Percentiles rank a stretch among this genome's conserved stretches.
Conservation (phyloP, 2,113 vertebrate species). For the Pao palembangensis region DNA sequence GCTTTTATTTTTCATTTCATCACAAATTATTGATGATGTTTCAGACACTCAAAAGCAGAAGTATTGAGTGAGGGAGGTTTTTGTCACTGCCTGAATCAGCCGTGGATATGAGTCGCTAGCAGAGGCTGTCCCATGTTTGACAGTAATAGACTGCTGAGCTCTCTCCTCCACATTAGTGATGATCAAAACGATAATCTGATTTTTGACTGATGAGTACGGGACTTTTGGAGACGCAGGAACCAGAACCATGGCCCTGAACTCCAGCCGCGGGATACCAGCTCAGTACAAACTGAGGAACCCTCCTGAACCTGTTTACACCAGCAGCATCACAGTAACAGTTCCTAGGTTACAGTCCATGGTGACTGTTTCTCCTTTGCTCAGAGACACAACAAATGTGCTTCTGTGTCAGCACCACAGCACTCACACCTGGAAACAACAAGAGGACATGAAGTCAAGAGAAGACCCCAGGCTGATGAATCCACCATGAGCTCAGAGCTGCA, state of each 20-base stretch:
- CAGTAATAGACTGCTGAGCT: conserved; percentile 66
- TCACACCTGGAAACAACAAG: conserved; percentile 53
- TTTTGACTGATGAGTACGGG: conserved; percentile 35
- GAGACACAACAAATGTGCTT: conserved; percentile 22
- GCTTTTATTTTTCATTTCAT: too few relatives aligned
- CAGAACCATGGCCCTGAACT: conserved; percentile 17
- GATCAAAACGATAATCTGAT: conserved; percentile 48
- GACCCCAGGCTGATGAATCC: conserved; percentile 21
- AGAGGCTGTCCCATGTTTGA: background rate
- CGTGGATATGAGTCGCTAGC: too few relatives aligned
- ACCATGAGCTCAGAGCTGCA: conserved; percentile 30
- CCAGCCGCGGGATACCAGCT: rapidly evolving
- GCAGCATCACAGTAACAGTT: background rate
- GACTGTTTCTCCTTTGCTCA: conserved; percentile 32
- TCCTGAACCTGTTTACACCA: conserved; percentile 61
- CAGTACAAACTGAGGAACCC: conserved; percentile 37
- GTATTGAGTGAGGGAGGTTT: conserved; percentile 41
- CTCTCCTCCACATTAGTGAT: conserved; percentile 49
- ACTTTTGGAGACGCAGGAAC: conserved; percentile 47
- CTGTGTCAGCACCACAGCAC: conserved; percentile 40
- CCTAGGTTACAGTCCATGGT: conserved; percentile 50
- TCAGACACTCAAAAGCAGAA: conserved; percentile 10
- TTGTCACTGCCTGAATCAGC: conserved; percentile 24
- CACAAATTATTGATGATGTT: too few relatives aligned
- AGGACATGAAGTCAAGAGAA: conserved; percentile 26